phyloP scores from a whole-genome alignment of 2,888 invertebrate species.

The Vannuccia rotundouncinata region DNA sequence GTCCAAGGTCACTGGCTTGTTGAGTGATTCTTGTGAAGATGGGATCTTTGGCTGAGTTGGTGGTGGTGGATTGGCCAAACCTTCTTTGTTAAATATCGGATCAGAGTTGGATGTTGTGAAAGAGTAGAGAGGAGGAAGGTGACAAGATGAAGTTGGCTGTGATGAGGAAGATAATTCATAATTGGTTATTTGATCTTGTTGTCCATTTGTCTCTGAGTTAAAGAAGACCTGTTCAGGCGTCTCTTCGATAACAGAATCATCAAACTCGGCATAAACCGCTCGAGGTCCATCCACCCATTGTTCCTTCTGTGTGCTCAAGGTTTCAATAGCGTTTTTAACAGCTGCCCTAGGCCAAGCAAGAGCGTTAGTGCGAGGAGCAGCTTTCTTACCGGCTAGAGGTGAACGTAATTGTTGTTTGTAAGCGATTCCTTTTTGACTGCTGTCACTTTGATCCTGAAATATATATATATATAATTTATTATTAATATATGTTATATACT shows the following conservation, averaged over 20 bases:
- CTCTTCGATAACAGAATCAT: no score
- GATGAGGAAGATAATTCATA: no score
- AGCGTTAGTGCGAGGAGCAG: constrained; percentile 30
- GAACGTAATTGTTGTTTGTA: not conserved
- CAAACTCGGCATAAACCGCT: not conserved
- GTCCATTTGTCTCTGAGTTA: not conserved
- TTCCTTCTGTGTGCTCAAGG: constrained; percentile 65
- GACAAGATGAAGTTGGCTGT: not conserved
- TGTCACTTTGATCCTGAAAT: not conserved
- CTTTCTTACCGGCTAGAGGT: constrained; percentile 4
- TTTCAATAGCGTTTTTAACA: constrained; percentile 38
- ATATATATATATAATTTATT: not conserved
- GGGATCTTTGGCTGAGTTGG: not conserved
- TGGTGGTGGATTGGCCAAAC: not conserved
- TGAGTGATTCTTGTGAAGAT: not conserved
- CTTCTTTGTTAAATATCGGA: no score
- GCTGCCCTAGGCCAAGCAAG: constrained; percentile 34
- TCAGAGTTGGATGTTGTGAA: not conserved
- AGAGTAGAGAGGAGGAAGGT: not conserved
- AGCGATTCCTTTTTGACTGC: not conserved
- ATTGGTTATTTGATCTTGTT: not conserved
- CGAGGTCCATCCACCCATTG: constrained; percentile 90
- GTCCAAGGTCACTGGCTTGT: not conserved
- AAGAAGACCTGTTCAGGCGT: no score
- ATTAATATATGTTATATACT: not conserved